Evolutionary conservation across 2,113 vertebrate species (phyloP), one percentile per base, ranked within the genome.

Genomic region (Notarius lentiginosus): DNA sequence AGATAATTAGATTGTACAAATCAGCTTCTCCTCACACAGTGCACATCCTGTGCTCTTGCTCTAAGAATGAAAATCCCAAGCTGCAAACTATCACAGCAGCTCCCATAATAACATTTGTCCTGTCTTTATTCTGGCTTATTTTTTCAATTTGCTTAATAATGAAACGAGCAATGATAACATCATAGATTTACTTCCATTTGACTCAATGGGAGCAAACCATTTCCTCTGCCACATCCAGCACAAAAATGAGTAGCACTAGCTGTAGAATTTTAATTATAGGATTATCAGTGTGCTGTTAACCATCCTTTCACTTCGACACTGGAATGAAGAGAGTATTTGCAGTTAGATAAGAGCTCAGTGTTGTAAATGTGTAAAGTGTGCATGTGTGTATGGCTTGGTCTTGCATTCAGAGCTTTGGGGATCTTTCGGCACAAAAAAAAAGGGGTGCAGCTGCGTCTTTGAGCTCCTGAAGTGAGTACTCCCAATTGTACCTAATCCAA

Each of bases 371-470:
- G 12, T 72, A 66, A 41, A 41, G 58, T 68, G 68, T 75, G 34
- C 17, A 30, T 61, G 70, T 83, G 66, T 9, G 65, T 65, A 73
- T 80, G 65, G 55, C 15, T 53, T 83, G 75, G 27, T 77, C 53
- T 70, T 86, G 75, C 47, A 89, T 89, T 89, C 53, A 84, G 12
- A 82, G 66, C 58, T 66, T 63, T 75, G 82, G 61, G 70, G 27
- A 70, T 87, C 85, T 34, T 80, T 51, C 41, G 24, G 49, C 68
- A 81, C 22, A 68, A n/a, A 70, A 66, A 66, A 34, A 41, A 84
- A 89, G 82, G 63, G 51, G 55, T 84, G 66, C 88, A 81, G 86
- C 88, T 89, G 77, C 4, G 41, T 30, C 68, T 85, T 61, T 81
- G 77, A 77, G 68, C 68, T 76, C 51, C 27, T 27, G 53, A 82